These are phyloP conservation scores for Ploceus nigricollis DNA, from an alignment of 2,113 vertebrate genomes.

Conservation along the genomic window DNA sequence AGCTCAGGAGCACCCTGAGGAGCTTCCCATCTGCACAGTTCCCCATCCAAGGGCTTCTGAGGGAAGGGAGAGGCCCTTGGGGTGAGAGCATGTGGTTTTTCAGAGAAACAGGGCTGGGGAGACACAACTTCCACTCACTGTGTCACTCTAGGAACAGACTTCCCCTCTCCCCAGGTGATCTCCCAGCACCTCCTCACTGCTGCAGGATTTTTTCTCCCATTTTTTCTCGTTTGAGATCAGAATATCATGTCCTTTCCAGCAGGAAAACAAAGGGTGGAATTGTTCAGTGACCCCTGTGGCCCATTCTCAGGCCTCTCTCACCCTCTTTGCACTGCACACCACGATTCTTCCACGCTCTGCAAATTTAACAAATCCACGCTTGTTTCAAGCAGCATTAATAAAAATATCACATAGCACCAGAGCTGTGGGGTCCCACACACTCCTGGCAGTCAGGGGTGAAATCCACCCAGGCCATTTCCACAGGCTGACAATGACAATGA, in stretches of 20 bases:
- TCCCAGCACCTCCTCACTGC: background rate
- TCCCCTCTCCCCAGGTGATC: background rate
- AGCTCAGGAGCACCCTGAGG: background rate
- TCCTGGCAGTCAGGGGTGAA: background rate
- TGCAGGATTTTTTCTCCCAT: background rate
- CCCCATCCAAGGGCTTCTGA: background rate
- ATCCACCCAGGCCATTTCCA: background rate
- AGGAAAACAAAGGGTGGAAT: background rate
- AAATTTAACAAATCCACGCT: background rate
- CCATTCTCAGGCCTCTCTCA: background rate
- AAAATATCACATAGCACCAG: background rate
- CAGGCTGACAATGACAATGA: background rate
- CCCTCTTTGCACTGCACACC: background rate
- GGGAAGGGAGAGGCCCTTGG: background rate
- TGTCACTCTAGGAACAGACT: background rate
- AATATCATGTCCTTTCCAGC: background rate
- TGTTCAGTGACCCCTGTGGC: background rate
- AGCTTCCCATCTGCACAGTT: background rate
- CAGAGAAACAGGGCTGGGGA: background rate
- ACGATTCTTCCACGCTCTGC: background rate
- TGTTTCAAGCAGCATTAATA: background rate
- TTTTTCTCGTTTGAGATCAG: background rate
- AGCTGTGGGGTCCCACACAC: background rate
- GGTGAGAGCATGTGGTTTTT: background rate
- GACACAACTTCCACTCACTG: background rate